These are phyloP conservation scores for Carduelis carduelis DNA, from an alignment of 2,797 vertebrate genomes.

Conservation along the genomic window DNA sequence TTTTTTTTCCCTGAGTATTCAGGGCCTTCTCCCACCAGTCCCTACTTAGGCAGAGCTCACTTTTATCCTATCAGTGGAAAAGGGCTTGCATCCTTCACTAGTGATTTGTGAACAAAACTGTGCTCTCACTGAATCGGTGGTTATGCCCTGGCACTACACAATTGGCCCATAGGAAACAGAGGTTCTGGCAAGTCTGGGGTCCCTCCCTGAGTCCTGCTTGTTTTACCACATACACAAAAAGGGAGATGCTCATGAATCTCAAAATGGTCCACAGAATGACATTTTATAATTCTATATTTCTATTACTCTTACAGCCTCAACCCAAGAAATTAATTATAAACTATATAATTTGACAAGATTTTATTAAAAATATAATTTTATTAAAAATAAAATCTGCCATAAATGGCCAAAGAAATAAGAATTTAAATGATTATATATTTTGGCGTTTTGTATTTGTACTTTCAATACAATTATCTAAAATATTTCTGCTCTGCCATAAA, in stretches of 20 bases:
- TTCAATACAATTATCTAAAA: not conserved
- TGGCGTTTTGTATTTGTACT: not conserved
- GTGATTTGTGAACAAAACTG: not conserved
- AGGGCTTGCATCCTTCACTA: not conserved
- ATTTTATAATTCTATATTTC: not conserved
- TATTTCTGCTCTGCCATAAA: not conserved
- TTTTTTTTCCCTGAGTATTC: not conserved
- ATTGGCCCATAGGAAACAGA: not conserved
- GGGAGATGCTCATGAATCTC: not conserved
- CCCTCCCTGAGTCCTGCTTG: not conserved
- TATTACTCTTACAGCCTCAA: not conserved
- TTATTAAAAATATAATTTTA: not conserved
- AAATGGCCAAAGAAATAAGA: not conserved
- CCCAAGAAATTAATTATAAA: not conserved
- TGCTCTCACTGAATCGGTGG: fast-evolving
- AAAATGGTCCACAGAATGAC: not conserved
- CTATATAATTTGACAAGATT: not conserved
- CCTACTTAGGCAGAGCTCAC: not conserved
- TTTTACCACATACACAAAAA: not conserved
- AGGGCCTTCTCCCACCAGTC: not conserved
- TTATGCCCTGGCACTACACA: not conserved
- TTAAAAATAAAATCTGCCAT: not conserved
- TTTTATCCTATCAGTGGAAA: not conserved
- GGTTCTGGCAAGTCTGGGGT: not conserved
- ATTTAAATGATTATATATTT: not conserved